These are phyloP conservation scores for Palythoa grandiflora DNA, from an alignment of 92 coral and sea anemone species.

Conservation along the genomic window DNA sequence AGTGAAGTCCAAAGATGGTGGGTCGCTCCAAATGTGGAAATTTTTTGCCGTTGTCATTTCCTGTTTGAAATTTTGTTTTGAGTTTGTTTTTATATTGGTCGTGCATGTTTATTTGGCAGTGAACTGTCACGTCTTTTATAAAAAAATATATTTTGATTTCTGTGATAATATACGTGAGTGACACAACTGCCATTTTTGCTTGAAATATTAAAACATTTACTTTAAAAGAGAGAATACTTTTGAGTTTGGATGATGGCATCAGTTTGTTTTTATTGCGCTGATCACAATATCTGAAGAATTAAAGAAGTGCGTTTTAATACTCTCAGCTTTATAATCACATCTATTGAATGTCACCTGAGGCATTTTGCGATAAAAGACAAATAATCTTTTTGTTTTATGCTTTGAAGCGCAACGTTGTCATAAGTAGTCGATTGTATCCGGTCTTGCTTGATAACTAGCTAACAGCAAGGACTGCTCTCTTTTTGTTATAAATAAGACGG, in stretches of 20 bases:
- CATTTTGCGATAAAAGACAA: not conserved
- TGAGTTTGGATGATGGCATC: too few relatives aligned
- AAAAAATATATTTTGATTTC: not conserved
- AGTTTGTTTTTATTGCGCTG: not conserved
- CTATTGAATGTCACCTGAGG: not conserved
- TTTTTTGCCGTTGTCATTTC: conserved; percentile 18
- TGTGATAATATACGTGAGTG: not conserved
- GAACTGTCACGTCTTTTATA: conserved; percentile 27
- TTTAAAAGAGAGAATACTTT: not conserved
- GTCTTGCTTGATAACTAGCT: not conserved
- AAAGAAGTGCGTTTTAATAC: not conserved
- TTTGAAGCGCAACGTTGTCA: not conserved
- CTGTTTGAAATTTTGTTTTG: conserved; percentile 15
- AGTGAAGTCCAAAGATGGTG: not conserved
- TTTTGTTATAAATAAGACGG: not conserved
- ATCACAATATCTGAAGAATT: not conserved
- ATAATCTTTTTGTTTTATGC: not conserved
- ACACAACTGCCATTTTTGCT: too few relatives aligned
- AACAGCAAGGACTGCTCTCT: not conserved
- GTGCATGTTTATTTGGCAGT: conserved; percentile 10
- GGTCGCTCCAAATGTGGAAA: conserved; percentile 28
- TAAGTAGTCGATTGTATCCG: not conserved
- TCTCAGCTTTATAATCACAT: not conserved
- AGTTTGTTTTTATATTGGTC: conserved; percentile 35
- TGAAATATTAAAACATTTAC: not conserved